A percentile compares a stretch with the other conserved stretches of the same genome.
Evolutionary conservation across 2,113 vertebrate species (phyloP).

Genomic region (Athene cunicularia): DNA sequence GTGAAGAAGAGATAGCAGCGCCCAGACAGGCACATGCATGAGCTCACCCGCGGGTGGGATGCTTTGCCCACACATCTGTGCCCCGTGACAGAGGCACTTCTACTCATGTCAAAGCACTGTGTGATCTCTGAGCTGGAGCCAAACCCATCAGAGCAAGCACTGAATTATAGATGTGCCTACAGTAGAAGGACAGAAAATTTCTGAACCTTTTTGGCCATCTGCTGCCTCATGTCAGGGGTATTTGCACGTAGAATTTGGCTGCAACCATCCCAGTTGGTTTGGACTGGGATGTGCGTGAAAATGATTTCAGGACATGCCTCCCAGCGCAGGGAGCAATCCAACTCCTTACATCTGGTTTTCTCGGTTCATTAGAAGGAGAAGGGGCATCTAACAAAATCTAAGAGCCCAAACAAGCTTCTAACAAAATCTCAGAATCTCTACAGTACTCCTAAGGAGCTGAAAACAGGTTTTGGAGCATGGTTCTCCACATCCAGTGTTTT

Average conservation of each 20-base stretch:
- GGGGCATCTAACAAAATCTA: neutral
- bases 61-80: neutral
- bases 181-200: neutral
- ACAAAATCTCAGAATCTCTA: neutral
- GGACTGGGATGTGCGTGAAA: neutral
- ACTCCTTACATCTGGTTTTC: neutral
- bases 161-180: neutral
- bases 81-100: rapidly evolving
- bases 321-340: neutral
- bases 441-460: neutral
- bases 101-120: rapidly evolving
- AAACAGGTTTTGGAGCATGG: neutral
- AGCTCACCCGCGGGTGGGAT: neutral
- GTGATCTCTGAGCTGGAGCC: neutral
- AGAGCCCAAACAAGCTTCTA: neutral
- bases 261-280: neutral
- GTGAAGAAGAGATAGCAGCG: rapidly evolving
- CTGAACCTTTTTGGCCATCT: neutral
- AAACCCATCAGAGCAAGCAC: neutral
- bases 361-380: neutral
- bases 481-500: neutral
- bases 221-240: neutral
- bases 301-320: neutral
- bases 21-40: rapidly evolving
- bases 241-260: neutral